These are phyloP conservation scores for Caenorhabditis sulstoni DNA, from an alignment of 2,888 invertebrate genomes.

Conservation along the genomic window DNA sequence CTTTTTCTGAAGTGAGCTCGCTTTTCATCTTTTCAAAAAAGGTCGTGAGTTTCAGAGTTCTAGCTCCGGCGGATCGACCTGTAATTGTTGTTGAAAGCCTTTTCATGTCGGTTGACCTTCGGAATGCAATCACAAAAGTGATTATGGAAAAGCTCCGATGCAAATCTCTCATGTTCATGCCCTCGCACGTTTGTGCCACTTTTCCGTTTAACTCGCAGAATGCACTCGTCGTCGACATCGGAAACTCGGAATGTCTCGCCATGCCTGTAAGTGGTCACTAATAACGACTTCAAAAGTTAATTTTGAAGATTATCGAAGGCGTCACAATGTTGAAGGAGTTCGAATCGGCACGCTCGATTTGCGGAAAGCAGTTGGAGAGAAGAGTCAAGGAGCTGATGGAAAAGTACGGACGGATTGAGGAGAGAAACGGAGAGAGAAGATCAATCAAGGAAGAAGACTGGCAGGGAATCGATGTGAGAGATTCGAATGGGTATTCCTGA, in stretches of 20 bases:
- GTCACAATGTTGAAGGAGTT: constrained; percentile 89
- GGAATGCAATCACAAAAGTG: constrained; percentile 87
- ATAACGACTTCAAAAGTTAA: too few relatives aligned
- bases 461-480: constrained; percentile 40
- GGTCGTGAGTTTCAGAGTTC: too few relatives aligned
- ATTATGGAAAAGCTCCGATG: constrained; percentile 56
- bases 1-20: constrained; percentile 58
- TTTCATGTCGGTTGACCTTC: constrained; percentile 88
- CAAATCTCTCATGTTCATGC: constrained; percentile 88
- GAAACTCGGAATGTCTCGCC: constrained; percentile 87
- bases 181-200: constrained; percentile 89
- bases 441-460: constrained; percentile 57
- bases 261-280: constrained; percentile 63
- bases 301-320: constrained; percentile 86
- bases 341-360: constrained; percentile 86
- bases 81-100: constrained; percentile 94
- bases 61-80: constrained; percentile 92
- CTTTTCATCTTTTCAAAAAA: too few relatives aligned
- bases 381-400: constrained; percentile 56
- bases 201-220: constrained; percentile 89
- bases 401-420: constrained; percentile 59
- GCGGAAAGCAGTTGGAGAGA: constrained; percentile 47
- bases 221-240: constrained; percentile 90
- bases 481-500: background rate
- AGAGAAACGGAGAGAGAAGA: constrained; percentile 49